These are phyloP conservation scores for Philonicus albiceps DNA, from an alignment of 2,888 invertebrate genomes.

Conservation along the genomic window DNA sequence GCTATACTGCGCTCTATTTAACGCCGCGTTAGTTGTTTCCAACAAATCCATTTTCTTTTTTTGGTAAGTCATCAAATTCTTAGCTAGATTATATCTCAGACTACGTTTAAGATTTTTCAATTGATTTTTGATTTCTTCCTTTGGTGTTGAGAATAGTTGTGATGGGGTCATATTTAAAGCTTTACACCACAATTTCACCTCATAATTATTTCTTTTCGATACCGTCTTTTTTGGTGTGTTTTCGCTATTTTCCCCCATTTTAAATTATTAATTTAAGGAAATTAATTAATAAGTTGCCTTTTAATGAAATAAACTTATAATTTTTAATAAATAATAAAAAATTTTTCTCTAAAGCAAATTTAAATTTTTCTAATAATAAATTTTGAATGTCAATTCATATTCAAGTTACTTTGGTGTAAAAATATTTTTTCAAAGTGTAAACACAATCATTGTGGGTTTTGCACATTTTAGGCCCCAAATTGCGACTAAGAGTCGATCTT, in stretches of 20 bases:
- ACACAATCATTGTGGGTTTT: too few relatives aligned
- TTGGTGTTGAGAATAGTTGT: background rate
- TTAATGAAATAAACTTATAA: background rate
- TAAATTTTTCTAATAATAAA: background rate
- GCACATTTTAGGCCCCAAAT: too few relatives aligned
- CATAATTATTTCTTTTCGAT: background rate
- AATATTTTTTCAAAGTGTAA: too few relatives aligned
- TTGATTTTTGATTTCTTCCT: background rate
- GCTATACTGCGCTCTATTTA: background rate
- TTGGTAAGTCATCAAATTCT: background rate
- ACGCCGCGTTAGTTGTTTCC: background rate
- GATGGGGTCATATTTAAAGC: background rate
- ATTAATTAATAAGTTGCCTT: background rate
- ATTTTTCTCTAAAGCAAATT: background rate
- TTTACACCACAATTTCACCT: background rate
- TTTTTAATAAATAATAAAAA: background rate
- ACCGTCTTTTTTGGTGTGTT: background rate
- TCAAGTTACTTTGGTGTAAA: background rate
- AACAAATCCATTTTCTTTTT: background rate
- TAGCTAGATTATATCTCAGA: background rate
- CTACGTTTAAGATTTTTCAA: background rate
- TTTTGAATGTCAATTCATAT: background rate
- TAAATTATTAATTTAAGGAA: background rate
- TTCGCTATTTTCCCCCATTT: background rate
- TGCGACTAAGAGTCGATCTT: too few relatives aligned